Evolutionary conservation across 2,797 vertebrate genomes (phyloP).

Genomic region (Intellagama lesueurii): DNA sequence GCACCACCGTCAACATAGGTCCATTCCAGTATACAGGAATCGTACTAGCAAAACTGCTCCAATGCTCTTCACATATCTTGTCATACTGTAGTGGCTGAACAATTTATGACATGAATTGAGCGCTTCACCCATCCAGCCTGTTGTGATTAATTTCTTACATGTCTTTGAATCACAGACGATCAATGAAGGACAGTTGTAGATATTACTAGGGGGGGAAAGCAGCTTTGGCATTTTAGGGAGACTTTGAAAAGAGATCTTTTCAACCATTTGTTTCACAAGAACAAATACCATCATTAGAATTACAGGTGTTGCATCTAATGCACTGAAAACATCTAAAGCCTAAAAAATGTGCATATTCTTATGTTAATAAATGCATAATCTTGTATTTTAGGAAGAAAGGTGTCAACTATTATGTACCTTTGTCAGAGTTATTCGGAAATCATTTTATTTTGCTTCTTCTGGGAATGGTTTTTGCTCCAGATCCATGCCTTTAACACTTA

Average conservation of each 20-base stretch:
- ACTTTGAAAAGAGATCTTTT: constrained; percentile 15
- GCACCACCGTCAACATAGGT: background rate
- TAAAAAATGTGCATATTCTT: background rate
- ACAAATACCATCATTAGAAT: constrained; percentile 38
- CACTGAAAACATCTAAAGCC: background rate
- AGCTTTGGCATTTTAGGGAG: background rate
- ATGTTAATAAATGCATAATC: background rate
- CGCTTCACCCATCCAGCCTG: constrained; percentile 35
- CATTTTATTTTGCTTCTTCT: background rate
- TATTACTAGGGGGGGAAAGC: constrained; percentile 33
- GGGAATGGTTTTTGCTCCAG: background rate
- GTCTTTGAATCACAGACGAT: constrained; percentile 52
- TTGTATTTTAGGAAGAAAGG: background rate
- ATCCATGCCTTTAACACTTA: background rate
- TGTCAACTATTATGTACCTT: background rate
- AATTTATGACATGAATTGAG: constrained; percentile 47
- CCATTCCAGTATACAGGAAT: background rate
- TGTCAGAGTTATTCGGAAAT: background rate
- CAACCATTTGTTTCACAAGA: constrained; percentile 52
- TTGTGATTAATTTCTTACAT: constrained; percentile 55
- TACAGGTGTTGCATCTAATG: constrained; percentile 8
- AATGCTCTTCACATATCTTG: constrained; percentile 13
- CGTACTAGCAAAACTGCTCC: constrained; percentile 27
- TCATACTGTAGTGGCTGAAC: background rate
- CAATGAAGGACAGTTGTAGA: constrained; percentile 43